Conservation (phyloP, 2,113 vertebrate genomes). For the Brienomyrus longianalis region DNA sequence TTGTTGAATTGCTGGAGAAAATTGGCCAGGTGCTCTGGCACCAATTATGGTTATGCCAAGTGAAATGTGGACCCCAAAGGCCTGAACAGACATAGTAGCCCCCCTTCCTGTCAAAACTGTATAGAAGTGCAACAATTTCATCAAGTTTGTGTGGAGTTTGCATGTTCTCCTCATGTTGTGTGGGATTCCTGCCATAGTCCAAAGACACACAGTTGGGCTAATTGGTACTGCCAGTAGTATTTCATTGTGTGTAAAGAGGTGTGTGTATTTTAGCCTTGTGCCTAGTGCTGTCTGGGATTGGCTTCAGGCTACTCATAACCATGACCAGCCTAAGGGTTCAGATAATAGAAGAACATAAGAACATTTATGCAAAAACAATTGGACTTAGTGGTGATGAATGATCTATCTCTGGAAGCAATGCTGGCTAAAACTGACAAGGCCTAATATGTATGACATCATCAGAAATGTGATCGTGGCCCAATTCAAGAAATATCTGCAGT, state of each 20-base stretch:
- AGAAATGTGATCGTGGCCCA: background rate
- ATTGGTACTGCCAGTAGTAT: background rate
- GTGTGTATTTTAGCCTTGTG: background rate
- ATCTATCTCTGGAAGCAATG: background rate
- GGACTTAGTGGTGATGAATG: background rate
- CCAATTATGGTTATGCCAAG: background rate
- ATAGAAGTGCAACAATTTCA: background rate
- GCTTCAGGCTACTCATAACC: background rate
- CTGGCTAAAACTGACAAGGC: background rate
- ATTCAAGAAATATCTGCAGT: background rate
- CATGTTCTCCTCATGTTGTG: background rate
- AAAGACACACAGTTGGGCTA: background rate
- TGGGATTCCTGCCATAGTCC: background rate
- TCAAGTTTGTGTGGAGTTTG: background rate
- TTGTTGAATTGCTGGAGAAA: background rate
- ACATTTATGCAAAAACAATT: background rate
- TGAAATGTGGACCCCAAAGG: background rate
- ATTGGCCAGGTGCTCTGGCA: background rate
- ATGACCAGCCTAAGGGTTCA: background rate
- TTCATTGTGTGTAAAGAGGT: background rate
- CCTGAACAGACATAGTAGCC: background rate
- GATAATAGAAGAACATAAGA: background rate
- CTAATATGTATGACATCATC: background rate
- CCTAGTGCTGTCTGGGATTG: background rate
- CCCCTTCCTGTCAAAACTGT: background rate